Evolutionary conservation across 2,888 invertebrate genomes (phyloP).

Genomic region (Plagodis dolabraria): DNA sequence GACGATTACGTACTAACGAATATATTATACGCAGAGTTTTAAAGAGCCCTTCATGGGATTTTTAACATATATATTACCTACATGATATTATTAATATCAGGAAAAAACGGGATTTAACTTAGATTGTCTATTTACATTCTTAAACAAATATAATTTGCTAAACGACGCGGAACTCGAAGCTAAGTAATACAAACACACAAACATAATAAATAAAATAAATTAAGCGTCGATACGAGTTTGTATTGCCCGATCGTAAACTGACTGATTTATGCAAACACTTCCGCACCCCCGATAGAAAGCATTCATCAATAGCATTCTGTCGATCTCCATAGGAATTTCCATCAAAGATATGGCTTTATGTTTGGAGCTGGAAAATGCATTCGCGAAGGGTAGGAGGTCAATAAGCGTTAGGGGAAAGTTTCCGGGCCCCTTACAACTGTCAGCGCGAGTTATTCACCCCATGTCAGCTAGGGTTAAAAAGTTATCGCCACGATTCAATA

Average conservation of each 20-base stretch:
- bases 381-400: slow-evolving; percentile 68
- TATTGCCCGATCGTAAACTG: slow-evolving; percentile 33
- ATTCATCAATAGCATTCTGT: slow-evolving; percentile 56
- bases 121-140: slow-evolving; percentile 1
- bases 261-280: slow-evolving; percentile 35
- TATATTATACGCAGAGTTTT: too few species aligned
- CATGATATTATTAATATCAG: slow-evolving; percentile 22
- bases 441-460: slow-evolving; percentile 75
- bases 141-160: slow-evolving; percentile 7
- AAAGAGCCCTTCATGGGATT: too few species aligned
- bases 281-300: slow-evolving; percentile 46
- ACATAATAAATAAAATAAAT: slow-evolving; percentile 17
- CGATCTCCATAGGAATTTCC: slow-evolving; percentile 62
- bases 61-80: too few species aligned
- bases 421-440: slow-evolving; percentile 70
- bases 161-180: slow-evolving; percentile 11
- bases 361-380: slow-evolving; percentile 64
- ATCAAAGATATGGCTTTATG: slow-evolving; percentile 59
- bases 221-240: slow-evolving; percentile 17
- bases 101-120: not conserved
- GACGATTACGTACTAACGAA: too few species aligned
- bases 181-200: slow-evolving; percentile 20
- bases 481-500: slow-evolving; percentile 67
- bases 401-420: slow-evolving; percentile 69
- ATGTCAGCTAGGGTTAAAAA: slow-evolving; percentile 76